Conservation (phyloP, 2,888 invertebrate species). For the Diarsia mendica region DNA sequence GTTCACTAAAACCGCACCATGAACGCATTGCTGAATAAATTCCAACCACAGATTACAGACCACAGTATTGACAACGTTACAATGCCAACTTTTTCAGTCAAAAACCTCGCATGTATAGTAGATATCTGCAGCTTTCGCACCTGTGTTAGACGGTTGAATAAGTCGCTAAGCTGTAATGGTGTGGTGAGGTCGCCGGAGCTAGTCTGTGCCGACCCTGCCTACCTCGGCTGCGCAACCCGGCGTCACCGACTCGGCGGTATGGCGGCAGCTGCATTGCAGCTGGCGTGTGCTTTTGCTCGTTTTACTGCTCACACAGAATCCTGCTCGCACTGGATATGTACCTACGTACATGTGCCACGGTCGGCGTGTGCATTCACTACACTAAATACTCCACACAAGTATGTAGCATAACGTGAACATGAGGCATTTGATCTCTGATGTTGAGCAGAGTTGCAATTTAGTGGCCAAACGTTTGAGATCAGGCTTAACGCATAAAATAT, state of each 20-base stretch:
- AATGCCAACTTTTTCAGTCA: constrained; percentile 14
- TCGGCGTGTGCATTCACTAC: neutral
- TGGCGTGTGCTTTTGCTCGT: constrained; percentile 86
- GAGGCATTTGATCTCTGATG: constrained; percentile 60
- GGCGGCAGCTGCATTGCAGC: constrained; percentile 87
- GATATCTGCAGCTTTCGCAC: constrained; percentile 57
- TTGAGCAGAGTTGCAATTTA: constrained; percentile 50
- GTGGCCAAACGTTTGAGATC: constrained; percentile 31
- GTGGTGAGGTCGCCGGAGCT: constrained; percentile 65
- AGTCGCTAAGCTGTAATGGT: constrained; percentile 72
- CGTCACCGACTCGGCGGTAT: constrained; percentile 63
- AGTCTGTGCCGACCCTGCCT: constrained; percentile 23
- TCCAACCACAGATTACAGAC: neutral
- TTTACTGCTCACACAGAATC: constrained; percentile 78
- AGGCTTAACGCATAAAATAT: constrained; percentile 30
- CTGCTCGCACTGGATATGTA: constrained; percentile 45
- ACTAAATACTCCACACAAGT: constrained; percentile 22
- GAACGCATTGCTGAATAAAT: neutral
- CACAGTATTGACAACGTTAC: neutral
- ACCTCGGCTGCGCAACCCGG: constrained; percentile 65
- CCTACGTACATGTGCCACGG: constrained; percentile 30
- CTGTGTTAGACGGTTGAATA: constrained; percentile 79
- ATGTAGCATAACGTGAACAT: constrained; percentile 10
- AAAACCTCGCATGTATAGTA: constrained; percentile 7
- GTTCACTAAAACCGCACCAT: constrained; percentile 21